Evolutionary conservation across 2,888 invertebrate species (phyloP), one percentile per base, ranked within the genome.

Genomic region (Limnephilus rhombicus): DNA sequence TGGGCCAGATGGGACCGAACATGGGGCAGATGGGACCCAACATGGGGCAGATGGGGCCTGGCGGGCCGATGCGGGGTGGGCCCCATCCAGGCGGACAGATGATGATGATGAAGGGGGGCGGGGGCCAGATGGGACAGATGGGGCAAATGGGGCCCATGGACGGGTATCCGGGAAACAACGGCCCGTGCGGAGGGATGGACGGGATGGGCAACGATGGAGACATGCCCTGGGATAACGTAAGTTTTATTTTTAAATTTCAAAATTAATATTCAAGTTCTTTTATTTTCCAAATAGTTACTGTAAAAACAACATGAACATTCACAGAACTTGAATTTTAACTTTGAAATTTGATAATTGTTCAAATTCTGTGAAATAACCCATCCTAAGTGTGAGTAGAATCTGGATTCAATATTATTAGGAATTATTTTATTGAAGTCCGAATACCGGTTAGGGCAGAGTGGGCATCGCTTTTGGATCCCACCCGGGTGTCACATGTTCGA

Each of bases 161-260:
- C 95, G 96, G 96, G 95, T 96, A 96, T 96, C 96, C 96, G 95
- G 96, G 96, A 94, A 93, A 92, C 89, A 96, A 96, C 95, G 96
- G 96, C 95, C 96, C 96, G 95, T 96, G 96, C 95, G 96, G 96
- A 95, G 96, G 96, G 95, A 96, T 96, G 96, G 96, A 96, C 96
- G 96, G 96, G 95, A 95, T 96, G 96, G 96, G 96, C 95, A 96
- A 96, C 95, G 96, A 96, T 95, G 96, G 96, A 96, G 96, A 96
- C 96, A 96, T 96, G 95, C 96, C 96, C 95, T 96, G 96, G 96
- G 96, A 96, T 95, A 96, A 87, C 34, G 93, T 93, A 82, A 92
- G 93, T 93, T 81, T 91, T 53, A 29, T 49, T 86, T 81, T 29
- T 88, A 0, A 37, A 41, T 7, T 41, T 37, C 37, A 37, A 41